Evolutionary conservation across 1,140 invertebrate species (phyloP).

Genomic region (Triops cancriformis): DNA sequence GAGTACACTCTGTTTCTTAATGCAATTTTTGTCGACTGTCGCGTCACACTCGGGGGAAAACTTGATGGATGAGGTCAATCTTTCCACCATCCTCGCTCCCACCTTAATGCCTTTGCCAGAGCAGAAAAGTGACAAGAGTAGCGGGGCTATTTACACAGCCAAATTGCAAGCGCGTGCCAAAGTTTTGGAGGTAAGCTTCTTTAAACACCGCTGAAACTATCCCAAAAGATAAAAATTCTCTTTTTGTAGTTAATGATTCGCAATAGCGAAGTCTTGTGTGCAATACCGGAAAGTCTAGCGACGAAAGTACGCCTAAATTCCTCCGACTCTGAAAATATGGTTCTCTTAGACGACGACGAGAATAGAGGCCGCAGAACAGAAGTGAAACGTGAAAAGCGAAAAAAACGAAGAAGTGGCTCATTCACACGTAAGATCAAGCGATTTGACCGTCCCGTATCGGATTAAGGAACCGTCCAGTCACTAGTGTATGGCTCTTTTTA

Average conservation of each 20-base stretch:
- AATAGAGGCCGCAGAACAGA: constrained; percentile 37
- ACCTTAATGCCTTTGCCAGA: constrained; percentile 64
- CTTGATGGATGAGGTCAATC: constrained; percentile 69
- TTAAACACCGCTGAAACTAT: constrained; percentile 28
- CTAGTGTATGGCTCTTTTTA: constrained; percentile 34
- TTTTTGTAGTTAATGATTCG: constrained; percentile 61
- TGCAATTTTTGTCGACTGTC: constrained; percentile 55
- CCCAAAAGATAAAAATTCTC: constrained; percentile 32
- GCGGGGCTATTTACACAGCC: constrained; percentile 44
- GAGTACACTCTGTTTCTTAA: constrained; percentile 57
- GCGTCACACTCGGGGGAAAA: constrained; percentile 55
- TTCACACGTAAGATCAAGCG: constrained; percentile 74
- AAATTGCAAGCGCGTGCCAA: constrained; percentile 54
- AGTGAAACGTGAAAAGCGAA: constrained; percentile 49
- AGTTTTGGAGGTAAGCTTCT: constrained; percentile 46
- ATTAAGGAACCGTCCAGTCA: no score
- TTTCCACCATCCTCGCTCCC: constrained; percentile 70
- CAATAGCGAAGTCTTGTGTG: constrained; percentile 61
- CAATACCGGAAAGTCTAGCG: constrained; percentile 52
- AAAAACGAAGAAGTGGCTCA: constrained; percentile 68
- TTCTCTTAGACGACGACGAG: constrained; percentile 20
- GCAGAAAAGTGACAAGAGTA: constrained; percentile 41
- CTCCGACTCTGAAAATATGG: background rate
- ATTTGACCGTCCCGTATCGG: no score
- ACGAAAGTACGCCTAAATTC: constrained; percentile 35